Conservation (phyloP, 1,140 invertebrate genomes). For the Drosophila mayri region DNA sequence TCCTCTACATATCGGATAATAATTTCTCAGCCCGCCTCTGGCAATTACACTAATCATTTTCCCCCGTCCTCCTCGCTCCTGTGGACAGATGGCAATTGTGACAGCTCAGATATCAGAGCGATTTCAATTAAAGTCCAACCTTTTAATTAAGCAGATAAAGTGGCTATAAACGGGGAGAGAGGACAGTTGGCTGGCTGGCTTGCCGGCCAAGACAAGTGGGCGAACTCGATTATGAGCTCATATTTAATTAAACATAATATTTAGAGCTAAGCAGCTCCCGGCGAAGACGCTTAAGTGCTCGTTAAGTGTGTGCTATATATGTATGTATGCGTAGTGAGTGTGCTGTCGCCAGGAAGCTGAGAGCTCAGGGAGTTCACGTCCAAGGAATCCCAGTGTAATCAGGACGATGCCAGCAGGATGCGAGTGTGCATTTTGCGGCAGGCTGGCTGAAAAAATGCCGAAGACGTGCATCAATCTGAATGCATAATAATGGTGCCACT, state of each 20-base stretch:
- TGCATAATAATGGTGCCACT: conserved; percentile 68
- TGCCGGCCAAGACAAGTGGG: conserved; percentile 6
- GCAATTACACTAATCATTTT: conserved; percentile 50
- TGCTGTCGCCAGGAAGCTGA: conserved; percentile 6
- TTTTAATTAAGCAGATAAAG: conserved; percentile 77
- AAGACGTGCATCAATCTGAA: conserved; percentile 73
- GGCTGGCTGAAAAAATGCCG: conserved; percentile 46
- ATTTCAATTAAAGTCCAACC: conserved; percentile 55
- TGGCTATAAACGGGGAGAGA: conserved; percentile 44
- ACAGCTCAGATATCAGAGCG: conserved; percentile 51
- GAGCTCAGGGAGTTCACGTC: conserved; percentile 7
- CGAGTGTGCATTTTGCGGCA: conserved; percentile 38
- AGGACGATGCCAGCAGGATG: conserved; percentile 23
- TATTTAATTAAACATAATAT: conserved; percentile 70
- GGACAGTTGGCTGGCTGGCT: background rate
- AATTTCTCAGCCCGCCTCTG: conserved; percentile 18
- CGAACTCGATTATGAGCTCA: conserved; percentile 63
- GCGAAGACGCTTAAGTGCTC: conserved; percentile 66
- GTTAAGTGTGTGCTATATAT: conserved; percentile 57
- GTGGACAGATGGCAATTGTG: conserved; percentile 41
- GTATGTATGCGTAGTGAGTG: conserved; percentile 12
- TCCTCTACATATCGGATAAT: conserved; percentile 43
- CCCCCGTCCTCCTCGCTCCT: background rate
- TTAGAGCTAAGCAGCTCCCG: conserved; percentile 29
- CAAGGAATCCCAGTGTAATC: conserved; percentile 46